phyloP scores from a whole-genome alignment of 2,797 vertebrate species.

The Dromococcyx pavoninus region DNA sequence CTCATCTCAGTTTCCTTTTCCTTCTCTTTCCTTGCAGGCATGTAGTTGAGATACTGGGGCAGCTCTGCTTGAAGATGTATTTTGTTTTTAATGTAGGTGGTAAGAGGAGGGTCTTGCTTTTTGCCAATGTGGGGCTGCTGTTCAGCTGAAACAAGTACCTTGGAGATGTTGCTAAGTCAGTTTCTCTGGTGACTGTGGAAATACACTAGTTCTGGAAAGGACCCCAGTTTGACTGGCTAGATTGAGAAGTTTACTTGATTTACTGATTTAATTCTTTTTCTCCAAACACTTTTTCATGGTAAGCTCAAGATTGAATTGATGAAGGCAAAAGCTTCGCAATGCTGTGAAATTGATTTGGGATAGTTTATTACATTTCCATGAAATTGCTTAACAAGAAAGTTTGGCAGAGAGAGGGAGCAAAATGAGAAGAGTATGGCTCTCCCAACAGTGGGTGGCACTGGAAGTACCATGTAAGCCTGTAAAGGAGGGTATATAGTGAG shows the following conservation, averaged over 20 bases:
- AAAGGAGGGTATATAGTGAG: not conserved
- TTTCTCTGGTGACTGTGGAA: not conserved
- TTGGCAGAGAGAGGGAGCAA: not conserved
- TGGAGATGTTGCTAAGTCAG: not conserved
- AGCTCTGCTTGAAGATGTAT: not conserved
- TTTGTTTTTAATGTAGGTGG: not conserved
- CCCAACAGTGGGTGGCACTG: not conserved
- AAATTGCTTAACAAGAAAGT: conserved; percentile 36
- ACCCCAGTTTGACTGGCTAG: not conserved
- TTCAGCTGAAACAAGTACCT: not conserved
- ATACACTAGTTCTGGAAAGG: not conserved
- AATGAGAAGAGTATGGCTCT: not conserved
- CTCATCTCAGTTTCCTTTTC: not conserved
- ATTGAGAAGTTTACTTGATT: not conserved
- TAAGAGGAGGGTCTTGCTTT: not conserved
- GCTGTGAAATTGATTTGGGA: conserved; percentile 55
- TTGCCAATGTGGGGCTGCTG: not conserved
- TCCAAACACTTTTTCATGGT: conserved; percentile 21
- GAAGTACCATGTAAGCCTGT: not conserved
- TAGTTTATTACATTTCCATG: conserved; percentile 26
- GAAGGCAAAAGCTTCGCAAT: conserved; percentile 6
- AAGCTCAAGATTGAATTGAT: conserved; percentile 5
- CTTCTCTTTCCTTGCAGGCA: not conserved
- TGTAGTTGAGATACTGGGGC: not conserved
- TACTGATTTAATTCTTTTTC: conserved; percentile 8